Percentiles rank a stretch among this genome's conserved stretches.
Evolutionary conservation across 1,140 invertebrate species (phyloP).

Genomic region (Ceratina calcarata): DNA sequence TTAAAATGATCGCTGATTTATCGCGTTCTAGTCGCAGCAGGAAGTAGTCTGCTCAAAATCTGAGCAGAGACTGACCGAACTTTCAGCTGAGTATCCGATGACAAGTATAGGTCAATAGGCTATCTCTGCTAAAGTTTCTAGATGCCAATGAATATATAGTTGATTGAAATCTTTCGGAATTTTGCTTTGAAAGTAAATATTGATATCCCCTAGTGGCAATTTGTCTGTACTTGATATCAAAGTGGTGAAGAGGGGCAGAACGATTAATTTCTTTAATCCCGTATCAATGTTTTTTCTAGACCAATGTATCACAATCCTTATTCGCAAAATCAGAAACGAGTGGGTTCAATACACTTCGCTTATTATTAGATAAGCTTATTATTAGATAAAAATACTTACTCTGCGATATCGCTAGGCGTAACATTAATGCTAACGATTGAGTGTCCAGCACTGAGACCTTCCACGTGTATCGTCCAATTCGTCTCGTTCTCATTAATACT

Average conservation of each 20-base stretch:
- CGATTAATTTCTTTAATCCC: neutral
- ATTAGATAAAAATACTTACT: constrained; percentile 74
- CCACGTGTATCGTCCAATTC: constrained; percentile 80
- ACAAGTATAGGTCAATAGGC: constrained; percentile 67
- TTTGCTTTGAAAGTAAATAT: constrained; percentile 51
- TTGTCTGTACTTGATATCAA: neutral
- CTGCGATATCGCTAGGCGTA: constrained; percentile 75
- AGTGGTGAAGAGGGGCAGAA: neutral
- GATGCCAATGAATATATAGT: constrained; percentile 46
- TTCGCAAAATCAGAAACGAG: neutral
- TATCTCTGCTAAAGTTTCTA: constrained; percentile 61
- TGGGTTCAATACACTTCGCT: neutral
- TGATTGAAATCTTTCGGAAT: constrained; percentile 65
- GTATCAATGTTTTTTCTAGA: neutral
- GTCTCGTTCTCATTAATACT: constrained; percentile 34
- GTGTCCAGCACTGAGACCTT: constrained; percentile 82
- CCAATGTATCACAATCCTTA: neutral
- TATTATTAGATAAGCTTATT: no score
- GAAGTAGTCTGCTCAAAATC: constrained; percentile 63
- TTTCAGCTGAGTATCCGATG: constrained; percentile 60
- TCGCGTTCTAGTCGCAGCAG: constrained; percentile 12
- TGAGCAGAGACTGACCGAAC: constrained; percentile 64
- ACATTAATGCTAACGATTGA: constrained; percentile 81
- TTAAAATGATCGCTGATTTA: neutral
- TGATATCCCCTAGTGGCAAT: neutral